These are phyloP conservation scores for Erebia epiphron DNA, from an alignment of 2,888 invertebrate species.

Conservation along the genomic window DNA sequence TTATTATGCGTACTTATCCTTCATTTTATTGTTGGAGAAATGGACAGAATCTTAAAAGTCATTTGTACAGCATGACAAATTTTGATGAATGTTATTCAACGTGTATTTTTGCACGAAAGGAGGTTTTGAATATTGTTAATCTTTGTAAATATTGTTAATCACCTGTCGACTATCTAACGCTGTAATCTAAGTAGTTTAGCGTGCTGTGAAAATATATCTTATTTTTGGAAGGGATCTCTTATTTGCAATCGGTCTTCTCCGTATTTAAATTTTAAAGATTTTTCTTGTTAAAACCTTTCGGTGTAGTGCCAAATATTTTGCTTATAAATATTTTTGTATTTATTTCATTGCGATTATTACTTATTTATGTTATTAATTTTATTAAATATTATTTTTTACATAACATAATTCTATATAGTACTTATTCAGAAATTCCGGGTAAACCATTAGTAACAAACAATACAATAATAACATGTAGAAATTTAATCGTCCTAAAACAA, in stretches of 20 bases:
- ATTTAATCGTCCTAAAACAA: conserved; percentile 7
- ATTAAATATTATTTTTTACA: conserved; percentile 16
- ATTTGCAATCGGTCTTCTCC: conserved; percentile 41
- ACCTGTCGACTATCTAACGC: conserved; percentile 57
- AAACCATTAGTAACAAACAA: conserved; percentile 22
- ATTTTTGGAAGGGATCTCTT: conserved; percentile 54
- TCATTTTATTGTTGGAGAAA: not conserved
- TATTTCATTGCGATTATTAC: conserved; percentile 19
- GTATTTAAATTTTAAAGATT: conserved; percentile 54
- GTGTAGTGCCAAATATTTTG: conserved; percentile 75
- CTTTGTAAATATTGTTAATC: conserved; percentile 77
- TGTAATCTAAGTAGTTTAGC: conserved; percentile 59
- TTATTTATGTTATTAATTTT: conserved; percentile 18
- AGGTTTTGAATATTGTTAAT: conserved; percentile 59
- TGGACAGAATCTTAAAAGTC: not conserved
- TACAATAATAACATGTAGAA: conserved; percentile 23
- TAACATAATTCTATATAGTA: not conserved
- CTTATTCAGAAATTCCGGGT: conserved; percentile 21
- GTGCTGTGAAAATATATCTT: conserved; percentile 62
- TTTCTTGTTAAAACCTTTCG: conserved; percentile 56
- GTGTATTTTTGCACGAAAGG: conserved; percentile 29
- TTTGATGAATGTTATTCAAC: conserved; percentile 11
- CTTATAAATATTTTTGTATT: conserved; percentile 40
- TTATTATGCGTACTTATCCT: not conserved
- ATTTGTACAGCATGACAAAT: conserved; percentile 1